These are phyloP conservation scores for Mixornis gularis DNA, from an alignment of 2,113 vertebrate species.

Conservation along the genomic window DNA sequence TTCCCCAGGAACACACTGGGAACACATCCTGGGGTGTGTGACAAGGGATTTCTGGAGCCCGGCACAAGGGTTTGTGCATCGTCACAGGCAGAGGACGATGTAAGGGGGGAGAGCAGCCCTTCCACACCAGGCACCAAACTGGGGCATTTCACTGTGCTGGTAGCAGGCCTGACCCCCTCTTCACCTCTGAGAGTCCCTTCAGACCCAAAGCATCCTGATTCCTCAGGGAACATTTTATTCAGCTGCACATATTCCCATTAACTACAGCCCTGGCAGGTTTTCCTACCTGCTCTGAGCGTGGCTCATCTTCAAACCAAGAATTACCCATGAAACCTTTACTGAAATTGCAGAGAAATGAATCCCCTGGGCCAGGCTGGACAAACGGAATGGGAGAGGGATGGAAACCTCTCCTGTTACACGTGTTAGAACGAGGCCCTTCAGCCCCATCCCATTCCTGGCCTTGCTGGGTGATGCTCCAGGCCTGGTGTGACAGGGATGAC, in stretches of 20 bases:
- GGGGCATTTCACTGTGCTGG: background rate
- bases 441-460: background rate
- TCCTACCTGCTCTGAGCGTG: fast-evolving
- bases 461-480: background rate
- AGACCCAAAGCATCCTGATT: background rate
- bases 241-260: fast-evolving
- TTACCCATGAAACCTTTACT: fast-evolving
- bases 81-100: background rate
- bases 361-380: fast-evolving
- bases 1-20: background rate
- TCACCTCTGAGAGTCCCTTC: background rate
- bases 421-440: fast-evolving
- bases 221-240: background rate
- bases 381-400: fast-evolving
- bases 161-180: fast-evolving
- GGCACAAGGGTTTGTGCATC: fast-evolving
- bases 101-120: fast-evolving
- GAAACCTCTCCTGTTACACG: fast-evolving
- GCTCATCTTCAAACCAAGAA: background rate
- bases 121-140: background rate
- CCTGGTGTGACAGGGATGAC: background rate
- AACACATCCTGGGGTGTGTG: fast-evolving
- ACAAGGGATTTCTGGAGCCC: background rate
- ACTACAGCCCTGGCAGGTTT: fast-evolving
- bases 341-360: background rate